Evolutionary conservation across 2,888 invertebrate genomes (phyloP).

Genomic region (Epistrophe eligans): DNA sequence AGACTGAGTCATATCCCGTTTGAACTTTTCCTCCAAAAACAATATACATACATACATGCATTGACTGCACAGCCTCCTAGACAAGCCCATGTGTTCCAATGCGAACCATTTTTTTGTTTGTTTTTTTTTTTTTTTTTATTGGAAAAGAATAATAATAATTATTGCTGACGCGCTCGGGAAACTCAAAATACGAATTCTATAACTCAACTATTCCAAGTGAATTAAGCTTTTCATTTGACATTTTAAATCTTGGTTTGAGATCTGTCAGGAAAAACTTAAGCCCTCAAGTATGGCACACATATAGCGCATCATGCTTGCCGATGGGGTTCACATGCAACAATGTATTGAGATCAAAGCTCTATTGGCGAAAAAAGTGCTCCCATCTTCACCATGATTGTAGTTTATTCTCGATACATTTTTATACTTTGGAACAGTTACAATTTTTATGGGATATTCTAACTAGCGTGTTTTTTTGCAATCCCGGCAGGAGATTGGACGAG

Average conservation of each 20-base stretch:
- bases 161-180: slow-evolving; percentile 36
- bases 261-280: slow-evolving; percentile 44
- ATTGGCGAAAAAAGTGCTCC: not conserved
- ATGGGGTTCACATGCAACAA: slow-evolving; percentile 32
- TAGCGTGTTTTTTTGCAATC: too few relatives aligned
- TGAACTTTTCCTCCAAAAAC: slow-evolving; percentile 52
- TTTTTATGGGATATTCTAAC: too few relatives aligned
- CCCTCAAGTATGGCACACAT: slow-evolving; percentile 6
- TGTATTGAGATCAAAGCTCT: not conserved
- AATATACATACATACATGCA: not conserved
- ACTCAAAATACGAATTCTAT: not conserved
- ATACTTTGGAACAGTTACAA: too few relatives aligned
- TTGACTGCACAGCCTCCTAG: slow-evolving; percentile 40
- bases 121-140: slow-evolving; percentile 37
- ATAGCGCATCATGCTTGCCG: not conserved
- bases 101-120: slow-evolving; percentile 28
- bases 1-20: slow-evolving; percentile 71
- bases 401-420: too few relatives aligned
- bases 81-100: slow-evolving; percentile 55
- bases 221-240: slow-evolving; percentile 62
- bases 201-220: slow-evolving; percentile 32
- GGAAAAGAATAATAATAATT: slow-evolving; percentile 42
- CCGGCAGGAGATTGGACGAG: too few relatives aligned
- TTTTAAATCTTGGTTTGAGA: slow-evolving; percentile 43
- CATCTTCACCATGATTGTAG: not conserved